Base-by-base conservation (phyloP, 2,888 invertebrate species). In the Melanargia galathea region DNA sequence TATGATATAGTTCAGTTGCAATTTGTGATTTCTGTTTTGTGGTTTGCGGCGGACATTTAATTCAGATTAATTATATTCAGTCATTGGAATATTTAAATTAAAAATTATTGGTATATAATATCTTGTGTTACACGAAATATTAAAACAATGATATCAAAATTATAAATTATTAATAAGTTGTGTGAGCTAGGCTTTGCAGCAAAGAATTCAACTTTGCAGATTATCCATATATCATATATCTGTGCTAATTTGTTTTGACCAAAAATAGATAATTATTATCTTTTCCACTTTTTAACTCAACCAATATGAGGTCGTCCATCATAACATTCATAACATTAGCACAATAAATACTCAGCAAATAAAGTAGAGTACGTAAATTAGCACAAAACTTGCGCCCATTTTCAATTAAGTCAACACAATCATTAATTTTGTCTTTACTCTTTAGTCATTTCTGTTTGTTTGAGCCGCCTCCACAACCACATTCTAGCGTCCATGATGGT, bases 381-480 rank as follows among this genome's bases (percentile, higher is more conserved):
- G 13, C 35, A 43, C 20, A 49, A 49, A 16, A 30, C 26, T 30
- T 2, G n/a, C 18, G 30, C 10, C 26, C n/a, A 52, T 6, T 33
- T 52, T 52, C 13, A 52, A 11, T 33, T 6, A 35, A 52, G 18
- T 52, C 18, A 11, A 33, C 35, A 52, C 11, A 35, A 52, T 18
- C 33, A n/a, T 33, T 13, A 18, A 18, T 51, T 16, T 51, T 33
- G 33, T 33, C 33, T 51, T n/a, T 30, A 26, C 16, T 30, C 30
- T 52, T 33, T 33, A 33, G 16, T 52, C 24, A 48, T 74, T 75
- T 77, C 76, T 78, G 82, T 83, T 84, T 83, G 78, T 83, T 79
- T 83, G 77, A 75, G 75, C 73, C 80, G 81, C 81, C 82, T 78
- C 70, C 80, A 80, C 80, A 80, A 78, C 70, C 80, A 80, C 80